Conservation (phyloP, 2,113 vertebrate genomes). For the Tricholaema leucomelas region DNA sequence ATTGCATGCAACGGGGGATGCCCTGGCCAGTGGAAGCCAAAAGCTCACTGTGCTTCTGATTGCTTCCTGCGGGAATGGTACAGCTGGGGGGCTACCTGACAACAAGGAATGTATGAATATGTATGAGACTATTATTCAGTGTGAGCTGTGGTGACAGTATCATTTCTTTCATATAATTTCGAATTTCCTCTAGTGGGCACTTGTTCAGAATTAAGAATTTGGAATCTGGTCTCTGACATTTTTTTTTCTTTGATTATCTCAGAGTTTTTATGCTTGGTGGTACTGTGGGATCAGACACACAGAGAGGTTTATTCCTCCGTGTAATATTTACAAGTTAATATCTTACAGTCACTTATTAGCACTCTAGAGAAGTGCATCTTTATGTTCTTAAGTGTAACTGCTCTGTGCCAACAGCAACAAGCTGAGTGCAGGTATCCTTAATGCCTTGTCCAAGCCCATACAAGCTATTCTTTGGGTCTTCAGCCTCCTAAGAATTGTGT, state of each 20-base stretch:
- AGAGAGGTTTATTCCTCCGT: not conserved
- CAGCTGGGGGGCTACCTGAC: not conserved
- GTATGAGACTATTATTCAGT: not conserved
- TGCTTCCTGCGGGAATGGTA: not conserved
- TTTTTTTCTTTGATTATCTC: not conserved
- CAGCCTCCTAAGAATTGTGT: not conserved
- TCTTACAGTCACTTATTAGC: not conserved
- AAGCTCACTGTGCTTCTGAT: not conserved
- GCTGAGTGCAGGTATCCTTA: not conserved
- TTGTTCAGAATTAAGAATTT: not conserved
- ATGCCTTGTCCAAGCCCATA: not conserved
- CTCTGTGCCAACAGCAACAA: not conserved
- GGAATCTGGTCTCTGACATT: not conserved
- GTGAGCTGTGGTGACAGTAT: not conserved
- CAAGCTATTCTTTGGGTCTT: not conserved
- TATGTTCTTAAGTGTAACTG: not conserved
- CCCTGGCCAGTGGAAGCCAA: accelerated
- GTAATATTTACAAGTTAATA: not conserved
- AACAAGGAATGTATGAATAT: not conserved
- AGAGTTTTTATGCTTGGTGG: not conserved
- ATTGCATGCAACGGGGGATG: not conserved
- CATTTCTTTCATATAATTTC: not conserved
- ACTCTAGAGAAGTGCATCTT: not conserved
- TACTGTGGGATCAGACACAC: not conserved
- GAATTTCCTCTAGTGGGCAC: not conserved